Evolutionary conservation across 2,888 invertebrate genomes (phyloP).

Genomic region (Ectemnius lituratus): DNA sequence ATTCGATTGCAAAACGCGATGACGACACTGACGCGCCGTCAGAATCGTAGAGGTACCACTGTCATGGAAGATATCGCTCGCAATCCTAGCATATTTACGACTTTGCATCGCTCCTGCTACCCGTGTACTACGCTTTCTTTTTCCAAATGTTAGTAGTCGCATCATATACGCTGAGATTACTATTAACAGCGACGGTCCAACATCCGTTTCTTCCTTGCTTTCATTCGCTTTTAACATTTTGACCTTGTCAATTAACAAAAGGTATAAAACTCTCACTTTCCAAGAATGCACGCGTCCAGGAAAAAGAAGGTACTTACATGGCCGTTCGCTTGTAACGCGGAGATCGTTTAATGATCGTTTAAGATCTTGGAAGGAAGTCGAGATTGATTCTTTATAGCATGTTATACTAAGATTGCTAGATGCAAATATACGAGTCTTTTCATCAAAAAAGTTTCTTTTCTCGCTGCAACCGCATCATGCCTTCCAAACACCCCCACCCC

Average conservation of each 20-base stretch:
- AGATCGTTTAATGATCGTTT: too few relatives aligned
- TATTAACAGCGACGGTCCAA: neutral
- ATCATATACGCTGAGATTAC: neutral
- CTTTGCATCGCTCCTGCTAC: conserved; percentile 16
- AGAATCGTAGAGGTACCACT: conserved; percentile 70
- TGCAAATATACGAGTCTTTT: conserved; percentile 32
- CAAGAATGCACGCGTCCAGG: neutral
- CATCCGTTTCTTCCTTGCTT: neutral
- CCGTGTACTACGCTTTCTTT: conserved; percentile 15
- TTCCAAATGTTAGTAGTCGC: neutral
- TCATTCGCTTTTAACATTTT: too few relatives aligned
- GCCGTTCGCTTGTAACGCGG: neutral
- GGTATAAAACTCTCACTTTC: neutral
- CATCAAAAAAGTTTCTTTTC: conserved; percentile 14
- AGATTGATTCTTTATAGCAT: conserved; percentile 48
- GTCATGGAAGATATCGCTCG: conserved; percentile 12
- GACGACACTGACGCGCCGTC: conserved; percentile 64
- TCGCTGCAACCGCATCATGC: neutral
- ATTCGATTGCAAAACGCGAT: conserved; percentile 69
- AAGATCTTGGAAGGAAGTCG: neutral
- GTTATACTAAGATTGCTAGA: conserved; percentile 36
- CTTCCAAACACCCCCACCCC: too few relatives aligned
- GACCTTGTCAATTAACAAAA: conserved; percentile 1
- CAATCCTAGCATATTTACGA: neutral
- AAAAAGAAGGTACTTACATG: conserved; percentile 15